Percentiles rank a stretch among this genome's conserved stretches.
These are phyloP conservation scores for Cheilosia vulpina DNA, from an alignment of 2,888 invertebrate species.

Conservation along the genomic window DNA sequence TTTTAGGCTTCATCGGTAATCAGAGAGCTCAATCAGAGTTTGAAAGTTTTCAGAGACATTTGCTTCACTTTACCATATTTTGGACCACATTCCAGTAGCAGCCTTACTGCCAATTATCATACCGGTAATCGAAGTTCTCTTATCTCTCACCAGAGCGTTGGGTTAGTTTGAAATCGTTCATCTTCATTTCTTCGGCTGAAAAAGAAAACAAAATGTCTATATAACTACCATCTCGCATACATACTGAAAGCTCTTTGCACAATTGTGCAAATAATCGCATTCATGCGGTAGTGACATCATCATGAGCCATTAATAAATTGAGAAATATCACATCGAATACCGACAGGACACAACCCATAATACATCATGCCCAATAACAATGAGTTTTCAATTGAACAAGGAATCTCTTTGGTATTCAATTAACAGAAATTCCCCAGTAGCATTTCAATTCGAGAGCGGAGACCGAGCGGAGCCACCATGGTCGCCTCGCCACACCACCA, in stretches of 20 bases:
- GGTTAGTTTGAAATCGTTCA: too few species aligned
- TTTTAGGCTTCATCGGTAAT: too few species aligned
- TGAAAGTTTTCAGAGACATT: too few species aligned
- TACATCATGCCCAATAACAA: conserved; percentile 75
- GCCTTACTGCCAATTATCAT: too few species aligned
- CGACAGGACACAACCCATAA: conserved; percentile 67
- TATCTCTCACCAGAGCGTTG: too few species aligned
- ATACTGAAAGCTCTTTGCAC: neutral
- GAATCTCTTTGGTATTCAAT: conserved; percentile 77
- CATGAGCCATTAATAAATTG: conserved; percentile 74
- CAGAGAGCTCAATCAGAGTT: too few species aligned
- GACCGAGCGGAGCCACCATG: conserved; percentile 58
- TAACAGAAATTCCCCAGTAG: conserved; percentile 76
- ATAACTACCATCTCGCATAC: neutral
- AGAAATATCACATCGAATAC: conserved; percentile 73
- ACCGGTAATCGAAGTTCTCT: too few species aligned
- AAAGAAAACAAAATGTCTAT: too few species aligned
- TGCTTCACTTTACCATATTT: too few species aligned
- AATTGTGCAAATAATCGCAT: conserved; percentile 30
- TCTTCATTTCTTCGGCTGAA: too few species aligned
- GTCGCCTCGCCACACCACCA: conserved; percentile 25
- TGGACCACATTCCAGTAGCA: too few species aligned
- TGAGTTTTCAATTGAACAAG: conserved; percentile 77
- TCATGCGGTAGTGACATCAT: conserved; percentile 55
- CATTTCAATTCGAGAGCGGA: conserved; percentile 61